phyloP scores from a whole-genome alignment of 2,888 invertebrate species.

The Meteorus cinctellus region DNA sequence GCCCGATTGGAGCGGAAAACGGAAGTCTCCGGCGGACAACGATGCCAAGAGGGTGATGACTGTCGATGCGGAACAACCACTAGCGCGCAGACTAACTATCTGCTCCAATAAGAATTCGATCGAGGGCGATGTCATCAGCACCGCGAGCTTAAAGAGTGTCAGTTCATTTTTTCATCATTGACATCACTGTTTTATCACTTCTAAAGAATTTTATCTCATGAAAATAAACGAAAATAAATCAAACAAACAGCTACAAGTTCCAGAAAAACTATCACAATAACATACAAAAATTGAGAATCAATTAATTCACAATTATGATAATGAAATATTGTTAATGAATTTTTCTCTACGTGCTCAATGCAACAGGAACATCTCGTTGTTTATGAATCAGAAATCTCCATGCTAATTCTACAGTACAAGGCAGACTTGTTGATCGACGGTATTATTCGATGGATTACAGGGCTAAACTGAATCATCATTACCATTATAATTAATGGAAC shows the following conservation, averaged over 20 bases:
- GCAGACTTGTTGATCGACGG: not conserved
- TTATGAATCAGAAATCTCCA: conserved; percentile 44
- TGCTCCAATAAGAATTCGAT: conserved; percentile 49
- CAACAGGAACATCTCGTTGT: conserved; percentile 26
- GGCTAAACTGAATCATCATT: not conserved
- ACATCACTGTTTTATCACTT: too few species aligned
- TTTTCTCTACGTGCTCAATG: not conserved
- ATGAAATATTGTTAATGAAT: conserved; percentile 12
- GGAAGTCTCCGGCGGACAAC: conserved; percentile 41
- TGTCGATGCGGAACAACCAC: conserved; percentile 48
- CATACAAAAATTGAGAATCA: not conserved
- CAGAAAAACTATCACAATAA: not conserved
- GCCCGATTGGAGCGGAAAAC: conserved; percentile 36
- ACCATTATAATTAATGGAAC: not conserved
- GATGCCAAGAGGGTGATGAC: conserved; percentile 44
- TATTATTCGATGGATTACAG: not conserved
- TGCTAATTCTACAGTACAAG: conserved; percentile 55
- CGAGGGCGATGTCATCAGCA: conserved; percentile 40
- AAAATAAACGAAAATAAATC: not conserved
- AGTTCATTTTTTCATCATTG: conserved; percentile 31
- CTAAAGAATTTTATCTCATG: not conserved
- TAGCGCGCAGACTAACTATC: conserved; percentile 50
- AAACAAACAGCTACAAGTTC: not conserved
- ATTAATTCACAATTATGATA: not conserved
- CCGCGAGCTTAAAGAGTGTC: conserved; percentile 41